A percentile compares a stretch with the other conserved stretches of the same genome.
phyloP scores from a whole-genome alignment of 2,113 vertebrate genomes.

The Steatornis caripensis region DNA sequence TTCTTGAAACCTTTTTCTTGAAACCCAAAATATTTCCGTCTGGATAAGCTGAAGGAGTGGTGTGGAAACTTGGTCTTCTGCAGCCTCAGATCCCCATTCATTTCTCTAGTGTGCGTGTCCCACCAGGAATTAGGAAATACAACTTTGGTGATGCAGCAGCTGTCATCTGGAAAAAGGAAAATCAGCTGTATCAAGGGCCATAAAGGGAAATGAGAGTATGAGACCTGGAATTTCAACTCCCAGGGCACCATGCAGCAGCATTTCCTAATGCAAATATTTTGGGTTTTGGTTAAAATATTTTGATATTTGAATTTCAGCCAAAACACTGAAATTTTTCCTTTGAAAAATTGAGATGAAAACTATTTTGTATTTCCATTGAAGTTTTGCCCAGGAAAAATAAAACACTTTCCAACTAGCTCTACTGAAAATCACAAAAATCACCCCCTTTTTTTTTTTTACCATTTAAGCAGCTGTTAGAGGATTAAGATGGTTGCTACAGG shows the following conservation, averaged over 20 bases:
- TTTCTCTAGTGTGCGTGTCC: neutral
- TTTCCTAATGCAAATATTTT: conserved; percentile 38
- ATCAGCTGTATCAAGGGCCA: conserved; percentile 4
- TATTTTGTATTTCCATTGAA: conserved; percentile 43
- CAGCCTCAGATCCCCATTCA: neutral
- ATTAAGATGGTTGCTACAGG: neutral
- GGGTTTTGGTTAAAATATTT: conserved; percentile 37
- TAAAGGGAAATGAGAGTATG: neutral
- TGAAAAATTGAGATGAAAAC: conserved; percentile 43
- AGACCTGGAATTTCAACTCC: neutral
- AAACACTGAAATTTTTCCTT: conserved; percentile 39
- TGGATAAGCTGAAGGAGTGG: neutral
- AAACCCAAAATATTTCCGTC: conserved; percentile 23
- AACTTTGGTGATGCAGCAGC: neutral
- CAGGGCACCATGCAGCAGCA: neutral
- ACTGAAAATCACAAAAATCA: neutral
- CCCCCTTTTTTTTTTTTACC: neutral
- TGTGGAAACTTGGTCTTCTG: neutral
- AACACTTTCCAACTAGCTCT: conserved; percentile 20
- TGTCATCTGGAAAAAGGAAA: neutral
- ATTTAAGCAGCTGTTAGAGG: conserved; percentile 30
- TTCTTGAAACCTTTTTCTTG: neutral
- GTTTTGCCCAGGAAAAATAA: conserved; percentile 53
- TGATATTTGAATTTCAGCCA: conserved; percentile 22
- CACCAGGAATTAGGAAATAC: neutral